Evolutionary conservation across 2,888 invertebrate species (phyloP), one percentile per base, ranked within the genome.

Genomic region (Drosophila peninsularis): DNA sequence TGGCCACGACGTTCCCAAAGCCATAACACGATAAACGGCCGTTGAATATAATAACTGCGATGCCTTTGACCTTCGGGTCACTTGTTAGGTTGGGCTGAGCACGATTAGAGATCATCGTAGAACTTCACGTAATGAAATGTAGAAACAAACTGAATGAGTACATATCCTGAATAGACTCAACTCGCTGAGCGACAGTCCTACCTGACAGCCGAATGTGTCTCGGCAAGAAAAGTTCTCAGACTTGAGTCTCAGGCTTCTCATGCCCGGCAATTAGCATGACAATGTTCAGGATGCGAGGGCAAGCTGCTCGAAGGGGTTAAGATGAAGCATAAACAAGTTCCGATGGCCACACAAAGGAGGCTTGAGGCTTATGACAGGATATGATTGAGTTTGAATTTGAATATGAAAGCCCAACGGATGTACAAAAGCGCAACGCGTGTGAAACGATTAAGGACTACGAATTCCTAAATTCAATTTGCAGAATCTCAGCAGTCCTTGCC

Each of bases 181-280:
- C 30, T 55, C 45, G 55, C 56, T 42, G 42, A 49, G 36, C 62
- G 56, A 55, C 61, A 73, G 53, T 64, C 55, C 53, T 76, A 78
- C 69, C 78, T 78, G 75, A 42, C 44, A 71, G 70, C 72, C 76
- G 72, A 71, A 67, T 60, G 66, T 71, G 53, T 62, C 45, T 49
- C 42, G 37, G 19, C 19, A 13, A n/a, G 19, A 47, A 42, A 69
- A 69, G 57, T 55, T 73, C 70, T 64, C 79, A 65, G 61, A 49
- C 55, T 49, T 53, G 11, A 34, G 19, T 36, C 41, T 55, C 39
- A 19, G 62, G 42, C 64, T 64, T 69, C 67, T 60, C 62, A 60
- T 62, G 10, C 57, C 60, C 32, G 52, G 65, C 86, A 84, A 84
- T 84, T 84, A 84, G 83, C 83, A 84, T 84, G 84, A 88, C 83